These are phyloP conservation scores for Drosophila leonis DNA, from an alignment of 2,888 invertebrate genomes.

Conservation along the genomic window DNA sequence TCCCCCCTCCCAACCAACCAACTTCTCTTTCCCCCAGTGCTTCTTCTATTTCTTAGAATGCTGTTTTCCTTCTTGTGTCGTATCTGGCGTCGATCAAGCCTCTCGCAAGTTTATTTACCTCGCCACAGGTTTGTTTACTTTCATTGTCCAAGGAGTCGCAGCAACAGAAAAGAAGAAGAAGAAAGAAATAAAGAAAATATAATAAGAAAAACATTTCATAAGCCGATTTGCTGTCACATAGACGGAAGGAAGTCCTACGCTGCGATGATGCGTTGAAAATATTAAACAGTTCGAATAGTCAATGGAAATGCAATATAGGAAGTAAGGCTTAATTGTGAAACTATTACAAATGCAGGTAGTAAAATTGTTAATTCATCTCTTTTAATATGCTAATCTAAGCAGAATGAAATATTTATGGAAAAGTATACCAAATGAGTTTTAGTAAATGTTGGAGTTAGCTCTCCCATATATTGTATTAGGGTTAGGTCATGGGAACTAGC, in stretches of 20 bases:
- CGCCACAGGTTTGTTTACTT: constrained; percentile 55
- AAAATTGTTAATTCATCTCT: constrained; percentile 42
- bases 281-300: constrained; percentile 36
- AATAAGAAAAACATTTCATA: constrained; percentile 51
- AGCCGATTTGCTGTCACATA: constrained; percentile 60
- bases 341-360: constrained; percentile 16
- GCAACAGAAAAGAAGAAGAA: constrained; percentile 14
- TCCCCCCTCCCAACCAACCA: constrained; percentile 5
- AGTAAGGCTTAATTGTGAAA: constrained; percentile 48
- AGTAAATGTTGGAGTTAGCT: not conserved
- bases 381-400: constrained; percentile 57
- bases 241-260: constrained; percentile 68
- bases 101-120: constrained; percentile 70
- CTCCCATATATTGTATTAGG: not conserved
- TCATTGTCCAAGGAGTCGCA: constrained; percentile 28
- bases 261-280: constrained; percentile 69
- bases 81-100: constrained; percentile 62
- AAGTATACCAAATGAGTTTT: not conserved
- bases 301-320: constrained; percentile 34
- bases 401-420: not conserved
- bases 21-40: constrained; percentile 6
- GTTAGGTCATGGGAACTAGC: too few species aligned
- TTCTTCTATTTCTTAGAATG: constrained; percentile 70
- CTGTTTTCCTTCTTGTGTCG: constrained; percentile 62
- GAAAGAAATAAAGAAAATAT: constrained; percentile 7